Conservation (phyloP, 2,797 vertebrate genomes). For the Mormyrops attenuatus region DNA sequence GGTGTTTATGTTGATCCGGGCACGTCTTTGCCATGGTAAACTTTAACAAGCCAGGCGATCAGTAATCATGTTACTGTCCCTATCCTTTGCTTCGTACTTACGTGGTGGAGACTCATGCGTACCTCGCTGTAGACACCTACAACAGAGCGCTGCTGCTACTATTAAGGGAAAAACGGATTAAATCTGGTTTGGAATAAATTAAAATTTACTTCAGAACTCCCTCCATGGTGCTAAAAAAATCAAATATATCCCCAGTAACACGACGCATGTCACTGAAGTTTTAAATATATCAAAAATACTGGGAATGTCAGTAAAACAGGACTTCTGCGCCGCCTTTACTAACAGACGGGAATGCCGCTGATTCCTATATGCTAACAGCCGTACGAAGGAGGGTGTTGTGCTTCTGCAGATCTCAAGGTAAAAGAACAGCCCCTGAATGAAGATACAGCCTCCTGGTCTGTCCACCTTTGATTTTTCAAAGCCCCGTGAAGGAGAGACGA, state of each 20-base stretch:
- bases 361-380: background rate
- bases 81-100: background rate
- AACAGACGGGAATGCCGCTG: background rate
- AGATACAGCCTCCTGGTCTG: background rate
- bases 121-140: background rate
- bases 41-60: background rate
- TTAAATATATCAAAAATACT: background rate
- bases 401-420: background rate
- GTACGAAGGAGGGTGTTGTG: background rate
- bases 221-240: background rate
- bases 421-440: background rate
- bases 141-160: background rate
- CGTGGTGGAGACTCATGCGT: background rate
- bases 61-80: background rate
- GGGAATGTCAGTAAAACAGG: background rate
- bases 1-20: background rate
- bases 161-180: background rate
- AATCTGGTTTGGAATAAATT: background rate
- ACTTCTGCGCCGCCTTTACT: background rate
- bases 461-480: background rate
- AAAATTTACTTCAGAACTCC: background rate
- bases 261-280: background rate
- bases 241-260: background rate
- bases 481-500: background rate
- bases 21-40: background rate